Evolutionary conservation across 1,140 invertebrate species (phyloP), one percentile per base, ranked within the genome.

Genomic region (Drosophila cardini): DNA sequence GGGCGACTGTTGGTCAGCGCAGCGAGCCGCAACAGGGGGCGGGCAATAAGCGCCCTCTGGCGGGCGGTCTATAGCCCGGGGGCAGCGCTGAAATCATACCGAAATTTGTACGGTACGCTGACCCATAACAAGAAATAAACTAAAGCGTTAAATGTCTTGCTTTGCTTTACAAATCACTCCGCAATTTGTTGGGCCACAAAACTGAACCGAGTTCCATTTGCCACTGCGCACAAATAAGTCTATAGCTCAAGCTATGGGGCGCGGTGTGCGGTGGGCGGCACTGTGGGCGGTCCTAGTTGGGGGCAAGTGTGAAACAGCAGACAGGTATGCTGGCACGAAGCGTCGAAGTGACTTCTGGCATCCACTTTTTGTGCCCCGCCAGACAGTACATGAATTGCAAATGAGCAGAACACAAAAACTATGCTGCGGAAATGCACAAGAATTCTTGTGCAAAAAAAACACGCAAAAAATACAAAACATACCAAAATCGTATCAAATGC

Each of bases 241-340:
- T 64, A 64, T 63, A 11, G 48, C 48, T 48, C 13, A 21, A 11
- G 38, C 56, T 30, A n/a, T 42, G 53, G 8, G 2, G 18, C 16
- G 11, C 30, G 30, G 53, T 52, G 63, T 63, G 61, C 69, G 69
- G 53, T 52, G 63, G 70, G 61, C 69, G 69, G 9, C 81, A 38
- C 82, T 42, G 72, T 86, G 82, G 81, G 82, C 80, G 80, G 80
- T 82, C 80, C 69, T 53, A 48, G 40, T 53, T 63, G 63, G 63
- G 71, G 65, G 70, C 65, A 82, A 79, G 82, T 86, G 82, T 86
- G 83, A 86, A 79, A 52, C 83, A 53, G 83, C 75, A 77, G 84
- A 86, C 84, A 89, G 83, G 57, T 71, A 52, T 64, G 80, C 83
- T 87, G 84, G 80, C 84, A 84, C 84, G 84, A 87, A 83, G 83